These are phyloP conservation scores for Selene dorsalis DNA, from an alignment of 2,797 vertebrate genomes.

Conservation along the genomic window DNA sequence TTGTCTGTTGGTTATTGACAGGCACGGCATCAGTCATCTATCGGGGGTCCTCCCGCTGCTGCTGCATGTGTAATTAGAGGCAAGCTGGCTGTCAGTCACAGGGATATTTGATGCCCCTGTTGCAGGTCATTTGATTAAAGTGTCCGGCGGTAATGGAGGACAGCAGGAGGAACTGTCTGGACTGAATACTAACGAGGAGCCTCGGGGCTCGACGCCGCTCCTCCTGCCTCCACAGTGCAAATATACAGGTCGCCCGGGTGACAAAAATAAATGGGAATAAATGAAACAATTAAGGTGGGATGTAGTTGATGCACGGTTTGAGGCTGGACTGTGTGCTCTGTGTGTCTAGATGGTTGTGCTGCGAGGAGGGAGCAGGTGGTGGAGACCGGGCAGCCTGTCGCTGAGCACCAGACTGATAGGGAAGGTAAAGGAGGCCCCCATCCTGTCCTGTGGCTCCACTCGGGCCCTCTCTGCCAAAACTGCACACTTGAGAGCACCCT, in stretches of 20 bases:
- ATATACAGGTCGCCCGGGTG: conserved; percentile 61
- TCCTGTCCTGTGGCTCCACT: conserved; percentile 31
- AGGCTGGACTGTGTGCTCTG: conserved; percentile 56
- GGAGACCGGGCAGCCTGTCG: conserved; percentile 48
- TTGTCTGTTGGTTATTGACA: conserved; percentile 38
- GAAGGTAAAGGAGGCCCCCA: conserved; percentile 61
- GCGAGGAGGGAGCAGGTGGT: conserved; percentile 65
- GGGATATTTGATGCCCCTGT: conserved; percentile 67
- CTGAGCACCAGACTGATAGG: conserved; percentile 54
- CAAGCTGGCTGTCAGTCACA: conserved; percentile 70
- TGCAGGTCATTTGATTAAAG: conserved; percentile 74
- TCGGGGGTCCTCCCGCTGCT: conserved; percentile 38
- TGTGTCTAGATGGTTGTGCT: conserved; percentile 63
- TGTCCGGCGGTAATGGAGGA: conserved; percentile 68
- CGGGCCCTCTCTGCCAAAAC: conserved; percentile 54
- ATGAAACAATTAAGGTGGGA: conserved; percentile 70
- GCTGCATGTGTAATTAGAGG: conserved; percentile 60
- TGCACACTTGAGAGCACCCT: conserved; percentile 63
- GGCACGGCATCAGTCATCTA: conserved; percentile 49
- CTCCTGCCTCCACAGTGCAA: conserved; percentile 39
- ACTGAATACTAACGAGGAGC: conserved; percentile 63
- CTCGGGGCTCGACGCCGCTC: conserved; percentile 12
- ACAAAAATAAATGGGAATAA: conserved; percentile 76
- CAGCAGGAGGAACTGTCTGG: conserved; percentile 39
- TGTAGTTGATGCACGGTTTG: conserved; percentile 42